A percentile compares a stretch with the other conserved stretches of the same genome.
Evolutionary conservation across 2,797 vertebrate species (phyloP).

Genomic region (Lacerta viridis): DNA sequence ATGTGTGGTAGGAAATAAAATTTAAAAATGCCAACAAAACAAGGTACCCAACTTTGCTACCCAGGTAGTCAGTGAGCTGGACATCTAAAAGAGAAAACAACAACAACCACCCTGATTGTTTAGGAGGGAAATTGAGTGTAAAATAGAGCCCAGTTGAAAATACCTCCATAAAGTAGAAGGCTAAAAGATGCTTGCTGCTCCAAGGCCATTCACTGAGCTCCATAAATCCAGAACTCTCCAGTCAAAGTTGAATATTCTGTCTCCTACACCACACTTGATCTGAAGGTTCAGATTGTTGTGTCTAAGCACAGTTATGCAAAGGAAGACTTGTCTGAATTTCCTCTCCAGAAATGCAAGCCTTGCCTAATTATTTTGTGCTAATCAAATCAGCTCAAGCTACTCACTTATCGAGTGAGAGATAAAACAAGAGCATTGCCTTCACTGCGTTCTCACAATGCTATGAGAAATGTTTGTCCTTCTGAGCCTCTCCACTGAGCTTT

Average conservation of each 20-base stretch:
- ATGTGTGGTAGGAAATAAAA: not conserved
- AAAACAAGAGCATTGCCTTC: not conserved
- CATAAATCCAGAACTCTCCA: not conserved
- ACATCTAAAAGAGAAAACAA: not conserved
- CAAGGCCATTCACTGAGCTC: not conserved
- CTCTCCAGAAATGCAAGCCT: not conserved
- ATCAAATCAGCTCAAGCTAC: constrained; percentile 10
- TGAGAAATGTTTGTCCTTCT: constrained; percentile 4
- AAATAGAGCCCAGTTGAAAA: not conserved
- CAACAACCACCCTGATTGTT: not conserved
- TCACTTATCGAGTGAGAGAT: not conserved
- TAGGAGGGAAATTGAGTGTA: not conserved
- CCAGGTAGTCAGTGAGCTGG: not conserved
- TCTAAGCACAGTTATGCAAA: not conserved
- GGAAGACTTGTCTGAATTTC: not conserved
- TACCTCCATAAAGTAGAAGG: not conserved
- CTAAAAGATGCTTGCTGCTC: not conserved
- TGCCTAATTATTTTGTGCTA: not conserved
- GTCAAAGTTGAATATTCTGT: too few relatives aligned
- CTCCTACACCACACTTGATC: not conserved
- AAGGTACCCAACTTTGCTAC: not conserved
- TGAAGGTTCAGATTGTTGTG: not conserved
- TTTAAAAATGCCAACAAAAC: too few relatives aligned
- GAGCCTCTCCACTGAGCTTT: not conserved
- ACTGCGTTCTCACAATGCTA: not conserved